Base-by-base conservation (phyloP, 2,797 vertebrate genomes). In the Pantherophis vulpinus region DNA sequence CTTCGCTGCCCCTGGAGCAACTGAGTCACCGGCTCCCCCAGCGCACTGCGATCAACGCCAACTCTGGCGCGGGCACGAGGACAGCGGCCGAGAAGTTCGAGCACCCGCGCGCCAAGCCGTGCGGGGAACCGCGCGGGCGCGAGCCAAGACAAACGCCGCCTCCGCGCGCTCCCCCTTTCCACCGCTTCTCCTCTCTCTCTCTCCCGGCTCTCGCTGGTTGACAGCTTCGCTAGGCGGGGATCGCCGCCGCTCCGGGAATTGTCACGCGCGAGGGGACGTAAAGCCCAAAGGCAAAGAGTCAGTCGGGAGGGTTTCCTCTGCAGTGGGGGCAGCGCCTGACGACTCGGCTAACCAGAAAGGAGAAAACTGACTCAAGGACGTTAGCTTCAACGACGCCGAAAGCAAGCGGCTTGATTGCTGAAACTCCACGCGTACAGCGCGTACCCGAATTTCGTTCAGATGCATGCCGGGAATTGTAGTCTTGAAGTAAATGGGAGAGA, bases 61-160 rank as follows among this genome's bases (percentile, higher is more conserved):
- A 13, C 23, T 27, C 32, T 4, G n/a, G 79, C 37, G 86, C 90
- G 60, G 60, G 90, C 86, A n/a, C 87, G 16, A 54, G 0, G 4
- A 4, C 25, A 47, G 88, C 0, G 20, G 37, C 37, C 58, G 92
- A 51, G 74, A 13, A 27, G 79, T 86, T 92, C 14, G 1, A 74
- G 95, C 96, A 94, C 95, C 66, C 95, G 97, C 96, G 95, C 91
- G n/a, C 12, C 70, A 55, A 66, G 88, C 58, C 42, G 74, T 29
- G 32, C 12, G 9, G 70, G 58, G 9, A 92, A n/a, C 20, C 16
- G 51, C 3, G 87, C 87, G 9, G 27, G 12, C 18, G 42, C 27
- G 55, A 27, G n/a, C 47, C 9, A 4, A n/a, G 42, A 23, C 8
- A 11, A 7, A 70, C 54, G 1, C n/a, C n/a, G 51, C 4, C 59